A percentile compares a stretch with the other conserved stretches of the same genome.
Conservation (phyloP, 2,113 vertebrate genomes). For the Anseranas semipalmata region DNA sequence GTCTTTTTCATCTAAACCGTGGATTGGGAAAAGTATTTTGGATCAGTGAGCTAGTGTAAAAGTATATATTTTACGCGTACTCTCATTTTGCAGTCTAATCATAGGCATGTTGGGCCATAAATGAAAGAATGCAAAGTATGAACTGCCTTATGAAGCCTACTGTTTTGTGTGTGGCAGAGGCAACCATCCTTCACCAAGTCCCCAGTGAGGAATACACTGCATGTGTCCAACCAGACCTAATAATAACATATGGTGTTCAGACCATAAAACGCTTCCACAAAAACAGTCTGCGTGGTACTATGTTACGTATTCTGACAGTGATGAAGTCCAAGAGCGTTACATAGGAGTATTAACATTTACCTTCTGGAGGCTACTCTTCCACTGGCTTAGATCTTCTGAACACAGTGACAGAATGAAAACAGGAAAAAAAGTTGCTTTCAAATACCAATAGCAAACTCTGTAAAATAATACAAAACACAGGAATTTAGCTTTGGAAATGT, state of each 20-base stretch:
- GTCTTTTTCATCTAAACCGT: not conserved
- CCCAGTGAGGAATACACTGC: accelerated
- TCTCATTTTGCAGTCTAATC: not conserved
- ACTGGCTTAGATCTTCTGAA: not conserved
- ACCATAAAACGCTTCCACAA: not conserved
- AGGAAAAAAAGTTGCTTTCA: not conserved
- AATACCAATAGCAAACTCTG: not conserved
- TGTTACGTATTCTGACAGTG: not conserved
- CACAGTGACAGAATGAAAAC: not conserved
- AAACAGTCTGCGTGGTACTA: not conserved
- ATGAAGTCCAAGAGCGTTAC: not conserved
- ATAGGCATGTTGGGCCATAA: not conserved
- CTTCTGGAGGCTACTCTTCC: not conserved
- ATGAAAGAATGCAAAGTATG: not conserved
- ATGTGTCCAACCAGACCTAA: not conserved
- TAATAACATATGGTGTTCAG: not conserved
- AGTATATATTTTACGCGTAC: not conserved
- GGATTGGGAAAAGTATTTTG: not conserved
- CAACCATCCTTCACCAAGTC: not conserved
- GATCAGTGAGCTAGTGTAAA: not conserved
- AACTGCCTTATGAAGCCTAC: not conserved
- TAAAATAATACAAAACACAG: not conserved
- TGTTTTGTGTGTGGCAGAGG: not conserved
- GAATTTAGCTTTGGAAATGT: not conserved
- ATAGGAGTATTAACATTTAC: not conserved